These are phyloP conservation scores for Terebella lapidaria DNA, from an alignment of 2,888 invertebrate genomes.

Conservation along the genomic window DNA sequence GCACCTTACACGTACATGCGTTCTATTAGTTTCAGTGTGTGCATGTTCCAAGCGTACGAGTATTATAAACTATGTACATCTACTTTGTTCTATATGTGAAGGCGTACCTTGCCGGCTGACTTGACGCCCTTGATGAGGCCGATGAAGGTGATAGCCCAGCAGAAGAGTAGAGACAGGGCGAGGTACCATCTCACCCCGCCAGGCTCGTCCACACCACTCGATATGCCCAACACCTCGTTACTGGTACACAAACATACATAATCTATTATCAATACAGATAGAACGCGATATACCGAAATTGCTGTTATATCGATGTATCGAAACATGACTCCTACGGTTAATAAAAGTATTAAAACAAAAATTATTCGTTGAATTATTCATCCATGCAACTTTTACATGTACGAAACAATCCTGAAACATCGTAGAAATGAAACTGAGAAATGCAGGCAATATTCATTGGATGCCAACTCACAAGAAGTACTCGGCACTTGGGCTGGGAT, in stretches of 20 bases:
- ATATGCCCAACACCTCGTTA: conserved; percentile 8
- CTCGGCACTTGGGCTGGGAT: conserved; percentile 16
- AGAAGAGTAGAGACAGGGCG: conserved; percentile 17
- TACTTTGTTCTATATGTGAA: too few species aligned
- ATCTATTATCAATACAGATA: too few species aligned
- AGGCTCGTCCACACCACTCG: conserved; percentile 10
- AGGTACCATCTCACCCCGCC: conserved; percentile 32
- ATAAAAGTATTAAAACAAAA: too few species aligned
- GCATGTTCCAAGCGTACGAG: too few species aligned
- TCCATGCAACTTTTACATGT: not conserved
- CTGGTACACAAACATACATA: conserved; percentile 2
- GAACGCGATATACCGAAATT: too few species aligned
- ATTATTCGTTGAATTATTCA: too few species aligned
- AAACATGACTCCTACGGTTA: too few species aligned
- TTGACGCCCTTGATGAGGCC: conserved; percentile 18
- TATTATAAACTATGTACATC: too few species aligned
- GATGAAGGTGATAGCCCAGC: conserved; percentile 15
- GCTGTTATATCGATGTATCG: too few species aligned
- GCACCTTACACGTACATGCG: too few species aligned
- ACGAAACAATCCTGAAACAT: not conserved
- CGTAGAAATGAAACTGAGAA: not conserved
- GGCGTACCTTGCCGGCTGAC: conserved; percentile 27
- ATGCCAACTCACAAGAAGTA: conserved; percentile 19
- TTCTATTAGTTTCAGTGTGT: too few species aligned
- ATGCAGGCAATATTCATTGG: not conserved